Base-by-base conservation (phyloP, 2,888 invertebrate species). In the Metacarcinus magister region DNA sequence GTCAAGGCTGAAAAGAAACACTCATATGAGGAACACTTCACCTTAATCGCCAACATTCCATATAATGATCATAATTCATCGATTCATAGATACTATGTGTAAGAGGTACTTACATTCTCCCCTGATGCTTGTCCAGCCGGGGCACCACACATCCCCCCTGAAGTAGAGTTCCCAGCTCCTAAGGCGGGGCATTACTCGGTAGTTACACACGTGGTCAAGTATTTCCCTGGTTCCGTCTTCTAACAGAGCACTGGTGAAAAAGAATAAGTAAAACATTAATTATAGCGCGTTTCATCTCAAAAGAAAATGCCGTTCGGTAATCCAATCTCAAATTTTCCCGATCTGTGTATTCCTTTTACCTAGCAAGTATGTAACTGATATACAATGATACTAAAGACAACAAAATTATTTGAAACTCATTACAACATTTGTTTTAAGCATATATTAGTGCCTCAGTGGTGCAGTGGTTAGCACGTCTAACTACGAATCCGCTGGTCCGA, bases 121-220 rank as follows among this genome's bases (percentile, higher is more conserved):
- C 89, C 32, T 48, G 54, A 94, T 44, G 13, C 23, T 48, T 0
- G 95, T 95, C 95, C 95, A 95, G 67, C 67, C 32, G 2, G 95
- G 95, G 48, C 95, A 95, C 28, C 54, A 87, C 87, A 95, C 54
- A 5, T 16, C 54, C 0, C 95, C 95, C 39, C 23, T 60, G 75
- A 60, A 94, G 75, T 94, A 95, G 0, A 95, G 44, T 16, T 95
- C 44, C n/a, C 39, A 91, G 0, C 67, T 39, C 44, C 90, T 28
- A 0, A 95, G 2, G 44, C 39, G 43, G 0, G 93, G 93, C 4
- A 7, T 16, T 0, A 93, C 39, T 7, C n/a, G 43, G 93, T 75
- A 93, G 23, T 60, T 67, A 43, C 93, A 93, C 3, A 32, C 13
- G 8, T 75, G 32, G n/a, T 10, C 93, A 16, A 67, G 16, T 23